phyloP scores from a whole-genome alignment of 2,797 vertebrate species.

The Lates japonicus region DNA sequence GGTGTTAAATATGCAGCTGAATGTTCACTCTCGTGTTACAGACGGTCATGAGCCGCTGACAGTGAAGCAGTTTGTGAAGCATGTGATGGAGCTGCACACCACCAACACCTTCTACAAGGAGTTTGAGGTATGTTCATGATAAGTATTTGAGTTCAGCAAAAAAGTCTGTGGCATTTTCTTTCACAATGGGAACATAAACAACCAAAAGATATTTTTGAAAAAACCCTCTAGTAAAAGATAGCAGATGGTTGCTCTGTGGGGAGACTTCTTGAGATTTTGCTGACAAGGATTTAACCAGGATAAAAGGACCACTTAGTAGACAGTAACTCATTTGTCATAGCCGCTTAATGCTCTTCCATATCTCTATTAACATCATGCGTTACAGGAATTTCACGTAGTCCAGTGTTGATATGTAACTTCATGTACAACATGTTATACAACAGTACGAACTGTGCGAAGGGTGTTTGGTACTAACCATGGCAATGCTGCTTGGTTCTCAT shows the following conservation, averaged over 20 bases:
- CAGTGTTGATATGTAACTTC: constrained; percentile 1
- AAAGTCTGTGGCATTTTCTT: not conserved
- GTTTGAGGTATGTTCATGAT: constrained; percentile 91
- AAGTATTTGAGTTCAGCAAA: not conserved
- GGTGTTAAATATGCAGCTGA: not conserved
- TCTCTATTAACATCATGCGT: constrained; percentile 72
- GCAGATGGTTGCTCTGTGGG: not conserved
- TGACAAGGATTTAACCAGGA: not conserved
- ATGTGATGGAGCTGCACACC: constrained; percentile 94
- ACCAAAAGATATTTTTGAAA: not conserved
- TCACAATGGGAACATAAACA: not conserved
- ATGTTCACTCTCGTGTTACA: constrained; percentile 47
- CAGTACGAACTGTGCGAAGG: not conserved
- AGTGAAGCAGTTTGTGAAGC: constrained; percentile 96
- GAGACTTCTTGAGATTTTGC: not conserved
- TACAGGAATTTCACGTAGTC: constrained; percentile 18
- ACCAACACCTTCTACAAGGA: constrained; percentile 95
- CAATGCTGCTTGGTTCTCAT: constrained; percentile 4
- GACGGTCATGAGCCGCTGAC: constrained; percentile 93
- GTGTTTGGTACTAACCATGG: constrained; percentile 7
- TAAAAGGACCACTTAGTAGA: constrained; percentile 12
- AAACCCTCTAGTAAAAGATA: not conserved
- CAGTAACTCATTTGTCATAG: constrained; percentile 48
- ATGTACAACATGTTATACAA: constrained; percentile 12
- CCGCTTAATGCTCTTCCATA: constrained; percentile 72